Conservation (phyloP, 2,797 vertebrate genomes). For the Chaetodon trifasciatus region DNA sequence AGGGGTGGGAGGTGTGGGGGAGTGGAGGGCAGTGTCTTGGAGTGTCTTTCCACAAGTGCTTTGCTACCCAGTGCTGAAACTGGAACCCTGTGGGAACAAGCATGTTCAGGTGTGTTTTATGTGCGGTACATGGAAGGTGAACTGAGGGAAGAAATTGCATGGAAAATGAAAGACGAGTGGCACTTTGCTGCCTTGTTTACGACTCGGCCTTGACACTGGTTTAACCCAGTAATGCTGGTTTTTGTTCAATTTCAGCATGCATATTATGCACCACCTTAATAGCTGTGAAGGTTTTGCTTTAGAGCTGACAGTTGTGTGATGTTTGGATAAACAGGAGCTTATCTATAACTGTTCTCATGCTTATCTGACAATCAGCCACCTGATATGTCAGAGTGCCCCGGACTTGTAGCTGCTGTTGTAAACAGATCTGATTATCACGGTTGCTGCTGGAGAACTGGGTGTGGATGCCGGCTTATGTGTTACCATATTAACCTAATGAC, state of each 20-base stretch:
- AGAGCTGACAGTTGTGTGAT: slow-evolving; percentile 25
- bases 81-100: slow-evolving; percentile 87
- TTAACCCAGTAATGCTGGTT: slow-evolving; percentile 6
- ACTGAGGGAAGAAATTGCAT: slow-evolving; percentile 44
- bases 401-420: slow-evolving; percentile 66
- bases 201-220: neutral
- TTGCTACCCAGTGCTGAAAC: slow-evolving; percentile 83
- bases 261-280: neutral
- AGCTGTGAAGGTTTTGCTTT: slow-evolving; percentile 31
- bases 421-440: slow-evolving; percentile 75
- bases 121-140: slow-evolving; percentile 60
- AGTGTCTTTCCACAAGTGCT: slow-evolving; percentile 82
- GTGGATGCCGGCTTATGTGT: slow-evolving; percentile 46
- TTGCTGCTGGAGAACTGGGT: slow-evolving; percentile 55
- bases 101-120: slow-evolving; percentile 81
- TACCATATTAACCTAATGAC: slow-evolving; percentile 26
- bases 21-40: slow-evolving; percentile 47
- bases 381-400: slow-evolving; percentile 71
- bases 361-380: slow-evolving; percentile 77
- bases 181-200: slow-evolving; percentile 16
- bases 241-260: slow-evolving; percentile 1
- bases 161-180: slow-evolving; percentile 36
- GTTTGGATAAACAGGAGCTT: slow-evolving; percentile 65
- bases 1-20: neutral
- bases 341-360: slow-evolving; percentile 74